Base-by-base conservation (phyloP, 2,888 invertebrate genomes). In the Drosophila colorata region DNA sequence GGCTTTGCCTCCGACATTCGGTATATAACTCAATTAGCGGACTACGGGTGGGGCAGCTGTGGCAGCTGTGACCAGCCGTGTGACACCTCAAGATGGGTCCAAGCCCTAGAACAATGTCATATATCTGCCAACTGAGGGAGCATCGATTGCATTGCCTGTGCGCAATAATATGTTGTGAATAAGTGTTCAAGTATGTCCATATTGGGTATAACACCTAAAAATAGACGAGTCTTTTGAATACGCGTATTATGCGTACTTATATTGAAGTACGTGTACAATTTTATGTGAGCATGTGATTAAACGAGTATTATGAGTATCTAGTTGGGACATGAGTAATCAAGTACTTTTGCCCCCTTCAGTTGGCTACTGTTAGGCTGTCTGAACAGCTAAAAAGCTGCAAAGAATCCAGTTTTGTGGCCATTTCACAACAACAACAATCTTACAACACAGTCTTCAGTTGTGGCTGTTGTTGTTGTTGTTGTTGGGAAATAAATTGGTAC, bases 11-110 rank as follows among this genome's bases (percentile, higher is more conserved):
- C 68, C 52, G 41, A 55, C 59, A 64, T 53, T 64, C 52, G 51
- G 44, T 51, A 71, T 74, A 81, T 81, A 87, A 87, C 81, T 82
- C 88, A 82, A 82, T 82, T 82, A 82, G 88, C 86, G 68, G 78
- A 47, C 68, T 43, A 58, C 57, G 55, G 57, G 47, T 53, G 46
- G 48, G 57, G 61, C 49, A 51, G 46, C 53, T 43, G 49, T 33
- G 23, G 35, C 53, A 53, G 47, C 23, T 47, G 25, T 48, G 47
- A 20, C 65, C 65, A 40, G 13, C 38, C 66, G 46, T 33, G 40
- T 18, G 31, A 11, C 41, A 44, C 14, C 51, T 25, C n/a, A 13
- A 46, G 25, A 40, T 44, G 48, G 44, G 48, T 52, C 41, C 28
- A 18, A 20, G 46, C 35, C 55, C 31, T n/a, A 37, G 37, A 33